Base-by-base conservation (phyloP, 2,888 invertebrate genomes). In the Leptothorax acervorum region DNA sequence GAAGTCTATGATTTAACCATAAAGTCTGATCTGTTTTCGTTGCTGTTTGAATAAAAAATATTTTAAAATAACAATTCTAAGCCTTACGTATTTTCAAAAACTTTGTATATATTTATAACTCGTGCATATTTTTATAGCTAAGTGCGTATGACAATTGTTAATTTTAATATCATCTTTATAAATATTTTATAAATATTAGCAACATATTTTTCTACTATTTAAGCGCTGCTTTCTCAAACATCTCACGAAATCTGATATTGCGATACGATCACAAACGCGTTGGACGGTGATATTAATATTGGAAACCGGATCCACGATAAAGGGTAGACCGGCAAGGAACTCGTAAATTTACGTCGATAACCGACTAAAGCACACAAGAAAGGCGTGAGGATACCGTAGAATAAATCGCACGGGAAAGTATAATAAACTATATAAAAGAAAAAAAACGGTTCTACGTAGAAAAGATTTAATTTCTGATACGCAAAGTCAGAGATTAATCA, bases 261-360 rank as follows among this genome's bases (percentile, higher is more conserved):
- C 62, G 79, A 79, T 39, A 68, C 60, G 82, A 83, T 90, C 87
- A 84, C 87, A 84, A 86, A 87, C 82, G 85, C 85, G 76, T 65
- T 66, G 51, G 65, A 65, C 35, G 75, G 23, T 68, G 79, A 81
- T 89, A 90, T 90, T 90, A 90, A 90, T 90, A 90, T 90, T 87
- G 90, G 88, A 88, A 71, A 76, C 39, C 65, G 85, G 73, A 82
- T 85, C 84, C 85, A 88, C 86, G 83, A 83, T 83, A 84, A 74
- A 85, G 85, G 86, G 68, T 82, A 83, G 76, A 86, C 81, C 62
- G 79, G 79, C 75, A 65, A 76, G 84, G 53, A 75, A 60, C 79
- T 66, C 57, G 81, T 79, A 79, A 84, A 88, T 88, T 84, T 87
- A 75, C 79, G 81, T 88, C 68, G 82, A 73, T 73, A 82, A 68